Percentiles rank a stretch among this genome's conserved stretches.
These are phyloP conservation scores for Micrasema longulum DNA, from an alignment of 1,140 invertebrate species.

Conservation along the genomic window DNA sequence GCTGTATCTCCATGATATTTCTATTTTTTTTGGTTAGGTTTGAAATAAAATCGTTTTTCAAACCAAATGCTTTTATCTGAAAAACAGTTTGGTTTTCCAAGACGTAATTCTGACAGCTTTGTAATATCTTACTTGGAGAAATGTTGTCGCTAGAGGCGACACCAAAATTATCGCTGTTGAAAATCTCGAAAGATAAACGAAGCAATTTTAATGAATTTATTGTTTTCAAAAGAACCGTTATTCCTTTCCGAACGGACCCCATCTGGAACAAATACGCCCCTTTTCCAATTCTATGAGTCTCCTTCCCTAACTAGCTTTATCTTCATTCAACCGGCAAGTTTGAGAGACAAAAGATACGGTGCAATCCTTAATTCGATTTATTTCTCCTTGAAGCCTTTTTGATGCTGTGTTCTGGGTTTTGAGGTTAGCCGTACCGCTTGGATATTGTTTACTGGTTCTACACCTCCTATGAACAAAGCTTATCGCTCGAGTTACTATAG, in stretches of 20 bases:
- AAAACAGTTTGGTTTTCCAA: too few relatives aligned
- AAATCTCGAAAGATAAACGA: slow-evolving; percentile 21
- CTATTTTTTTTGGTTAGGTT: too few relatives aligned
- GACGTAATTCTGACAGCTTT: too few relatives aligned
- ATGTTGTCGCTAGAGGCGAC: too few relatives aligned
- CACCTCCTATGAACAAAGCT: too few relatives aligned
- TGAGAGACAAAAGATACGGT: slow-evolving; percentile 11
- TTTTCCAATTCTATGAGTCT: background rate
- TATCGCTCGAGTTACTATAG: too few relatives aligned
- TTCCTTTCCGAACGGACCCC: background rate
- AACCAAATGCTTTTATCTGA: too few relatives aligned
- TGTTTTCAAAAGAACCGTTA: slow-evolving; percentile 13
- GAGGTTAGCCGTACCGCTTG: background rate
- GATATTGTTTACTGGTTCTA: too few relatives aligned
- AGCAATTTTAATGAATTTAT: slow-evolving; percentile 32
- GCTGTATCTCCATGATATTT: too few relatives aligned
- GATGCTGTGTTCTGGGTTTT: background rate
- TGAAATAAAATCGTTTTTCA: too few relatives aligned
- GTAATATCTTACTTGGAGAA: too few relatives aligned
- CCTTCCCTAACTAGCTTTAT: background rate
- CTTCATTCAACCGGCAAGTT: background rate
- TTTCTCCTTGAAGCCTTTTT: slow-evolving; percentile 16
- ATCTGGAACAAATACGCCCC: background rate
- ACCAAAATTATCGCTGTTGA: background rate
- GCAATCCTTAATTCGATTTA: slow-evolving; percentile 36